phyloP scores from a whole-genome alignment of 2,888 invertebrate species.

The Parascotia fuliginaria region DNA sequence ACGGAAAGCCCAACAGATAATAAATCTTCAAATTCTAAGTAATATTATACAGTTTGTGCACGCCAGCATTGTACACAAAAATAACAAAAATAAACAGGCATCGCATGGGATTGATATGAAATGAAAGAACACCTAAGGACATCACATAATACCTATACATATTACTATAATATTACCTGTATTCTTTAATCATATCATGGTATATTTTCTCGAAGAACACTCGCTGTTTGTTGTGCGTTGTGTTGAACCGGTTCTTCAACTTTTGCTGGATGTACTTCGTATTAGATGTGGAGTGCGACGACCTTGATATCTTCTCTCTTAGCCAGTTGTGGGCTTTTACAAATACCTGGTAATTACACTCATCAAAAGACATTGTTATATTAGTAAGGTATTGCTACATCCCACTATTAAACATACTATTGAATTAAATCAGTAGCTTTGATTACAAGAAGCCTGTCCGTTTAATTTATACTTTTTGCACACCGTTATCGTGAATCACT shows the following conservation, averaged over 20 bases:
- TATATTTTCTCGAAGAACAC: constrained; percentile 54
- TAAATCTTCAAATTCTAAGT: no score
- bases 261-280: constrained; percentile 18
- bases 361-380: neutral
- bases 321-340: neutral
- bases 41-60: no score
- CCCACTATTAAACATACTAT: neutral
- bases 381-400: neutral
- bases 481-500: no score
- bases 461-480: no score
- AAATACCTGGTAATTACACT: constrained; percentile 1
- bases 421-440: neutral
- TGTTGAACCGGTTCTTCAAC: constrained; percentile 42
- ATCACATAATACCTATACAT: no score
- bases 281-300: neutral
- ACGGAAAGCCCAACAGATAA: no score
- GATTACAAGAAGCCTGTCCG: no score
- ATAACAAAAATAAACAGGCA: no score
- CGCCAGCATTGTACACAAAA: no score
- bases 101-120: no score
- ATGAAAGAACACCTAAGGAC: no score
- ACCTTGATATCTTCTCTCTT: neutral
- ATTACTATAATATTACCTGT: no score
- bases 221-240: constrained; percentile 40
- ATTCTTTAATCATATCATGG: constrained; percentile 52